A percentile compares a stretch with the other conserved stretches of the same genome.
Evolutionary conservation across 1,140 invertebrate species (phyloP).

Genomic region (Neotoxoptera formosana): DNA sequence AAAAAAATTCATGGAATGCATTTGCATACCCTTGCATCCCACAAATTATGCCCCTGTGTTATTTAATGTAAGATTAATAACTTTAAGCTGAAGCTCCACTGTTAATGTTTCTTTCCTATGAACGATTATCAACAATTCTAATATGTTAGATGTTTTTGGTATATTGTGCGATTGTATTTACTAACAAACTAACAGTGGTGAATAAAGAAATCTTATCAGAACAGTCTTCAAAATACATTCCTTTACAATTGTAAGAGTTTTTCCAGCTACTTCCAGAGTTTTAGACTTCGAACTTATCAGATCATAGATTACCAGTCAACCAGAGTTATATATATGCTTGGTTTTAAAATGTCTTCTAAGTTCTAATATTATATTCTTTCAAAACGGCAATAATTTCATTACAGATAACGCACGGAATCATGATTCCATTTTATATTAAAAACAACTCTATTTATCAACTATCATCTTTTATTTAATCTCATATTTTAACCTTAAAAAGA

Average conservation of each 20-base stretch:
- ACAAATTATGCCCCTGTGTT: no score
- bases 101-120: neutral
- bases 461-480: neutral
- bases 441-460: neutral
- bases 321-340: neutral
- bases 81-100: neutral
- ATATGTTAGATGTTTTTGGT: neutral
- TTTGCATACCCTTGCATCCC: no score
- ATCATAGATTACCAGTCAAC: neutral
- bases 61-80: neutral
- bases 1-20: no score
- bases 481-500: neutral
- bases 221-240: neutral
- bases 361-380: neutral
- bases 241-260: neutral
- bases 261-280: neutral
- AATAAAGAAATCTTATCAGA: neutral
- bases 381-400: neutral
- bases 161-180: neutral
- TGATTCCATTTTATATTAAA: neutral
- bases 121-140: neutral
- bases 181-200: neutral
- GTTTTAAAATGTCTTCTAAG: neutral
- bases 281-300: neutral
- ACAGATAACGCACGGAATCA: neutral